A percentile compares a stretch with the other conserved stretches of the same genome.
Evolutionary conservation across 2,113 vertebrate species (phyloP).

Genomic region (Scomber japonicus): DNA sequence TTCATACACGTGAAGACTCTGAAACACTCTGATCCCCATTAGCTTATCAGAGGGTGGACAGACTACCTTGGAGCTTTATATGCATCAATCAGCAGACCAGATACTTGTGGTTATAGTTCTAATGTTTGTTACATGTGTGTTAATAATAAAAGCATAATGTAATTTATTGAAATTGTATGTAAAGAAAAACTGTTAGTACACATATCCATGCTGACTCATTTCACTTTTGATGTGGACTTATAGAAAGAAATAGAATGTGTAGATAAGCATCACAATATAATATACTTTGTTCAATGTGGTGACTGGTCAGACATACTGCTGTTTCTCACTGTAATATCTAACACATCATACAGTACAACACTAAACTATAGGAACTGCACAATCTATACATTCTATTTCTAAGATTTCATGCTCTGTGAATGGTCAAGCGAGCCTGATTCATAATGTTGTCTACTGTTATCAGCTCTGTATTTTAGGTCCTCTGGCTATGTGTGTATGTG

Average conservation of each 20-base stretch:
- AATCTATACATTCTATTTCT: constrained; percentile 64
- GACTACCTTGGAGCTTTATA: constrained; percentile 68
- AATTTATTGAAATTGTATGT: constrained; percentile 81
- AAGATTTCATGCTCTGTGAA: constrained; percentile 32
- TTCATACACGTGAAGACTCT: constrained; percentile 40
- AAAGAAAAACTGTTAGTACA: constrained; percentile 66
- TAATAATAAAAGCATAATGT: constrained; percentile 77
- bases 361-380: not conserved
- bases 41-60: constrained; percentile 51
- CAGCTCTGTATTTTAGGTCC: constrained; percentile 63
- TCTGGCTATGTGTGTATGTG: constrained; percentile 62
- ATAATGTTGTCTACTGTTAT: constrained; percentile 65
- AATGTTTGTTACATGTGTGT: constrained; percentile 81
- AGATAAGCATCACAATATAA: constrained; percentile 29
- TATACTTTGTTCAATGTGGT: not conserved
- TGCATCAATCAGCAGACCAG: constrained; percentile 83
- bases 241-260: constrained; percentile 61
- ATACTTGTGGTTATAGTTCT: constrained; percentile 85
- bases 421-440: constrained; percentile 44
- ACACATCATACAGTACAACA: too few relatives aligned
- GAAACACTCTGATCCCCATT: constrained; percentile 10
- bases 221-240: constrained; percentile 62
- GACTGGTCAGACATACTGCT: too few relatives aligned
- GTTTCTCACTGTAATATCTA: too few relatives aligned
- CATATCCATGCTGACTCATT: constrained; percentile 64